A percentile compares a stretch with the other conserved stretches of the same genome.
Conservation (phyloP, 2,113 vertebrate species). For the Corythoichthys intestinalis region DNA sequence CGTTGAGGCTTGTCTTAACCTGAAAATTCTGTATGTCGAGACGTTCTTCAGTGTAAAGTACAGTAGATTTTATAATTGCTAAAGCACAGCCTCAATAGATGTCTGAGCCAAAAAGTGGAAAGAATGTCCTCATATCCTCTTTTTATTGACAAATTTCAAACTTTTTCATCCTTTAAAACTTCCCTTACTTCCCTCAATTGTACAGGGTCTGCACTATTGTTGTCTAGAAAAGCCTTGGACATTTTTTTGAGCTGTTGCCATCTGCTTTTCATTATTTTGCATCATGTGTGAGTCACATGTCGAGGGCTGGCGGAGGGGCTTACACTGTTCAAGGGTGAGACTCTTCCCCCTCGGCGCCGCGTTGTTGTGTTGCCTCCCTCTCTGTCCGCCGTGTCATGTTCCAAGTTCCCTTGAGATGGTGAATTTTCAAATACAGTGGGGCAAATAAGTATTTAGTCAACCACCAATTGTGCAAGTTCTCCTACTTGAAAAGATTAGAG, state of each 20-base stretch:
- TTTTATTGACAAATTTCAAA: neutral
- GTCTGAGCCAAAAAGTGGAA: neutral
- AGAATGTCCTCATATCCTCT: neutral
- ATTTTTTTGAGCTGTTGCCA: neutral
- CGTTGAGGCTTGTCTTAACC: no score
- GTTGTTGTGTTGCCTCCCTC: constrained; percentile 16
- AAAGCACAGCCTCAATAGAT: neutral
- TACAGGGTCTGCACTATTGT: neutral
- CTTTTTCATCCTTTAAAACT: neutral
- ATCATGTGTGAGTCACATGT: constrained; percentile 52
- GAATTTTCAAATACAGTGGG: no score
- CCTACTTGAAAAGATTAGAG: no score
- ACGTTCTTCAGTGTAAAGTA: no score
- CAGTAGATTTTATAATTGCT: no score
- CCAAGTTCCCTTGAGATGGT: neutral
- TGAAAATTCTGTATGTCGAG: no score
- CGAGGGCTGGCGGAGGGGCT: constrained; percentile 9
- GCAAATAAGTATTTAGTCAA: no score
- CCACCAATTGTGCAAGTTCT: no score
- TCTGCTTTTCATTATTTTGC: constrained; percentile 1
- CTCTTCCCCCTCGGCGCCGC: constrained; percentile 16
- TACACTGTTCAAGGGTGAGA: constrained; percentile 48
- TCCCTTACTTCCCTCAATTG: neutral
- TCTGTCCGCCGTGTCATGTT: constrained; percentile 19
- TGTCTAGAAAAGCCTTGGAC: neutral